Percentiles rank a stretch among this genome's conserved stretches.
Evolutionary conservation across 1,140 invertebrate genomes (phyloP).

Genomic region (Psix sp.): DNA sequence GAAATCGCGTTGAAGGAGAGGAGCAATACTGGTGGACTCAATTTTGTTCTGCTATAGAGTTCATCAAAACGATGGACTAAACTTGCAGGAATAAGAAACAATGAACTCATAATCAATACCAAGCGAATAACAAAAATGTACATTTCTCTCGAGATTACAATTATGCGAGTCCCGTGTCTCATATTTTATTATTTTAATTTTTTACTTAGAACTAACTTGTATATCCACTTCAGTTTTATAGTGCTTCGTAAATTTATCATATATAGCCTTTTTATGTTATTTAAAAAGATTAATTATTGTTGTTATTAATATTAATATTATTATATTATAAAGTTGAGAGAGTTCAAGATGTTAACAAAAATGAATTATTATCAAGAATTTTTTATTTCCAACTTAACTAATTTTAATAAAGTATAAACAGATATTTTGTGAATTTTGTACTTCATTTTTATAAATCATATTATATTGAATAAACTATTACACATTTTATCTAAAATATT

Average conservation of each 20-base stretch:
- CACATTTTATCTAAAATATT: too few species aligned
- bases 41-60: conserved; percentile 96
- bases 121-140: conserved; percentile 34
- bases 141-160: conserved; percentile 33
- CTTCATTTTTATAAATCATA: too few species aligned
- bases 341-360: conserved; percentile 19
- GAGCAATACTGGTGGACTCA: conserved; percentile 99
- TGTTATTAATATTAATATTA: conserved; percentile 47
- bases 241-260: not conserved
- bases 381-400: too few species aligned
- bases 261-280: conserved; percentile 34
- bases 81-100: conserved; percentile 34
- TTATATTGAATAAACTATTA: too few species aligned
- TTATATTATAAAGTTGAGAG: conserved; percentile 20
- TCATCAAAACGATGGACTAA: conserved; percentile 98
- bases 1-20: conserved; percentile 89
- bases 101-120: conserved; percentile 1
- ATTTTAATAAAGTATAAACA: too few species aligned
- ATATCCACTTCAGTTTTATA: not conserved
- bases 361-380: conserved; percentile 6
- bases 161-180: conserved; percentile 19
- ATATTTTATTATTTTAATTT: conserved; percentile 21
- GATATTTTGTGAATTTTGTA: too few species aligned
- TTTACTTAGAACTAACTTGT: not conserved
- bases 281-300: conserved; percentile 41